Base-by-base conservation (phyloP, 2,888 invertebrate species). In the Noctua janthina region DNA sequence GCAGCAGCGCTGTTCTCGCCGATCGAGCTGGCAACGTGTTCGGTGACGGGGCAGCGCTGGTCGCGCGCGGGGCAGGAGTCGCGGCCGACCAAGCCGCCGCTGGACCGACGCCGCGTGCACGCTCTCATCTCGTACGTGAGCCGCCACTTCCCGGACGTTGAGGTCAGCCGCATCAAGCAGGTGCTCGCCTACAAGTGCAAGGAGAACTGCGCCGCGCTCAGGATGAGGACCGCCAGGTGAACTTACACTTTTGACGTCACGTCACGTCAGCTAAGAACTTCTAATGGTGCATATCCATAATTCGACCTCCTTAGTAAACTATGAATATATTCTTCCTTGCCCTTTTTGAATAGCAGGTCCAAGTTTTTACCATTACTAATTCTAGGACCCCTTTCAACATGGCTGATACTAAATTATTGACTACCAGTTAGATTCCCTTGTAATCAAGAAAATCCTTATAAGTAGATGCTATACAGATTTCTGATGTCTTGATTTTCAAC, bases 131-230 rank as follows among this genome's bases (percentile, higher is more conserved):
- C 98, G 73, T 98, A 98, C 96, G 98, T 98, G 90, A 98, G 98
- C 92, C 97, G 98, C 73, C 97, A 98, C 93, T 98, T 98, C 96
- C 98, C 98, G 59, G 97, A 98, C 93, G 98, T 98, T 43, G 98
- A 98, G 95, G 98, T 98, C 92, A 98, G 98, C 95, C 97, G 98
- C 92, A 98, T 98, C 94, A 98, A 98, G 94, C 98, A 98, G 95
- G 98, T 98, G 89, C 96, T 98, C 89, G 98, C 98, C 49, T 98
- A 98, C 95, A 98, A 98, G 95, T 98, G 98, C 95, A 98, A 98
- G 96, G 98, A 98, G 94, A 98, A 98, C 95, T 98, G 98, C 90
- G 98, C 98, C 72, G 98, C 98, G 89, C 97, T 98, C 83, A 96
- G 98, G 94, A 98, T 98, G 98, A 97, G 98, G 93, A 98, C 98